Evolutionary conservation across 2,888 invertebrate genomes (phyloP).

Genomic region (Lucinisca nassula): DNA sequence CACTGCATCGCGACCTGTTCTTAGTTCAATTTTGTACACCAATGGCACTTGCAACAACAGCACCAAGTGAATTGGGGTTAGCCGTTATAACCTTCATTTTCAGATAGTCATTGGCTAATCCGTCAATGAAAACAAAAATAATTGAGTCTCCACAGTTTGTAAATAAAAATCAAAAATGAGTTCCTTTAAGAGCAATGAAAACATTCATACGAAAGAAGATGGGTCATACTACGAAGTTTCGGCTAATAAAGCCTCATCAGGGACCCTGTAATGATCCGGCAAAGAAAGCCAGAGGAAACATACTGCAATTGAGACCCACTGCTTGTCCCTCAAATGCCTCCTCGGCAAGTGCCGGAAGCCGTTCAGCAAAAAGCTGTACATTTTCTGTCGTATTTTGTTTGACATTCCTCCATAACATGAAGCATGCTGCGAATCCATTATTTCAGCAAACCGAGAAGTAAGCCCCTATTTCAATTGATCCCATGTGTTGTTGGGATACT

Average conservation of each 20-base stretch:
- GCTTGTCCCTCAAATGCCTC: background rate
- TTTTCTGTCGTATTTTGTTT: conserved; percentile 11
- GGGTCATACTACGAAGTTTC: too few species aligned
- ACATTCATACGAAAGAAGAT: too few species aligned
- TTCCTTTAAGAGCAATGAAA: too few species aligned
- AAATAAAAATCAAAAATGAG: too few species aligned
- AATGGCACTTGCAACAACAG: background rate
- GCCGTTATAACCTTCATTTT: background rate
- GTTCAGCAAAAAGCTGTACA: conserved; percentile 18
- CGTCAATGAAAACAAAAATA: background rate
- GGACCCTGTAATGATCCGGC: too few species aligned
- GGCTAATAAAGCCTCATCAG: too few species aligned
- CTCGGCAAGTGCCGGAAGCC: background rate
- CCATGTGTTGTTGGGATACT: background rate
- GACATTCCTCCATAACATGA: background rate
- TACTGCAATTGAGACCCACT: too few species aligned
- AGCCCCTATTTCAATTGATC: background rate
- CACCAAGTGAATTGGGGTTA: background rate
- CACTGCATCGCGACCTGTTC: background rate
- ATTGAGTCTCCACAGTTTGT: background rate
- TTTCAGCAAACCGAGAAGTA: background rate
- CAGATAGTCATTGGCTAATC: background rate
- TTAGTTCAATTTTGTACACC: conserved; percentile 1
- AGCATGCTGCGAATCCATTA: conserved; percentile 10
- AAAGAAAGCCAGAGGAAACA: too few species aligned